Conservation (phyloP, 2,888 invertebrate species). For the Pyrgus malvae region DNA sequence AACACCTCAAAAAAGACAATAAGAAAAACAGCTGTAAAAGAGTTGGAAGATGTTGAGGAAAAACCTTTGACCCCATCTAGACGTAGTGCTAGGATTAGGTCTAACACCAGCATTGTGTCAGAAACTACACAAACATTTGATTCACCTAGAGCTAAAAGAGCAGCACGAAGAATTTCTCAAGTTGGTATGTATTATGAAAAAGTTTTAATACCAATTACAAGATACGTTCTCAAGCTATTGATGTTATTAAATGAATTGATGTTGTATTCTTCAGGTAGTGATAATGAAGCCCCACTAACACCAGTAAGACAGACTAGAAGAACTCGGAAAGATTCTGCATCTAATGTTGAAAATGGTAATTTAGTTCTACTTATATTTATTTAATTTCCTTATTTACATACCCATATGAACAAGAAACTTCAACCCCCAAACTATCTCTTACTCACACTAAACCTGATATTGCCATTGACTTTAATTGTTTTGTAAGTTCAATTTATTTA, state of each 20-base stretch:
- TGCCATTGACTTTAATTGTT: no score
- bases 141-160: conserved; percentile 70
- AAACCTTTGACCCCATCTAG: conserved; percentile 59
- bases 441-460: no score
- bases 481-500: no score
- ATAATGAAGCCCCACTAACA: conserved; percentile 58
- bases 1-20: conserved; percentile 47
- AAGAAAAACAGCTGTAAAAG: conserved; percentile 50
- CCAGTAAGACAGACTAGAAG: conserved; percentile 54
- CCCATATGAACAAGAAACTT: no score
- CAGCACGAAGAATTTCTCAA: conserved; percentile 60
- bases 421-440: no score
- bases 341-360: conserved; percentile 66
- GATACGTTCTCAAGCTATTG: no score
- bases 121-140: conserved; percentile 50
- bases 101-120: conserved; percentile 51
- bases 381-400: no score
- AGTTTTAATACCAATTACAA: no score
- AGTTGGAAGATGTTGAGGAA: conserved; percentile 48
- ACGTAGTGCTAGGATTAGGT: conserved; percentile 58
- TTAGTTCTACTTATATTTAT: no score
- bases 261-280: no score
- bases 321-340: conserved; percentile 62
- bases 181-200: conserved; percentile 52
- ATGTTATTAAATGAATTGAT: not conserved